phyloP scores from a whole-genome alignment of 1,140 invertebrate genomes.

The Lepidurus arcticus region DNA sequence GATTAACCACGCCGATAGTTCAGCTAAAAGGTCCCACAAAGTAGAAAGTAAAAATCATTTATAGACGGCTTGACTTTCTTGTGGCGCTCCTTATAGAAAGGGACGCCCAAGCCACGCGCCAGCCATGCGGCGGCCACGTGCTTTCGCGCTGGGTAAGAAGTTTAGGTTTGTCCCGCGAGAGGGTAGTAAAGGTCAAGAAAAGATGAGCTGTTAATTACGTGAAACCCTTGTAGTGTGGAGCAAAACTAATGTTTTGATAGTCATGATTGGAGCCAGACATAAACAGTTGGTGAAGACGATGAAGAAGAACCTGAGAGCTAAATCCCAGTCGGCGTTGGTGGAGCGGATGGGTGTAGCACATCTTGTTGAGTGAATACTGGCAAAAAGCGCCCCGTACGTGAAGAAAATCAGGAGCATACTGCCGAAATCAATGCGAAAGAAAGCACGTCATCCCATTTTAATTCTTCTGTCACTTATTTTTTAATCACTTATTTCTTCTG shows the following conservation, averaged over 20 bases:
- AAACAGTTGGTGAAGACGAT: constrained; percentile 66
- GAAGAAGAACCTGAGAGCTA: constrained; percentile 65
- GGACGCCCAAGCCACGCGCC: too few relatives aligned
- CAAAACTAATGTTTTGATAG: background rate
- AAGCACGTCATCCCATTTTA: too few relatives aligned
- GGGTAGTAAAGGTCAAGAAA: too few relatives aligned
- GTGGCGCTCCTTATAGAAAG: too few relatives aligned
- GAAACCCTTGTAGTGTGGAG: background rate
- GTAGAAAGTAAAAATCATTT: background rate
- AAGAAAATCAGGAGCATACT: constrained; percentile 58
- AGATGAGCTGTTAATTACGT: background rate
- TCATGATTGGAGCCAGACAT: constrained; percentile 59
- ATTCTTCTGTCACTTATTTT: too few relatives aligned
- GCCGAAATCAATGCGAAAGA: constrained; percentile 26
- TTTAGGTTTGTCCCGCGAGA: too few relatives aligned
- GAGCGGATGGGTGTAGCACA: constrained; percentile 51
- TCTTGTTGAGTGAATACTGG: constrained; percentile 57
- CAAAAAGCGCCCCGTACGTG: constrained; percentile 60
- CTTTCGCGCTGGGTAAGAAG: too few relatives aligned
- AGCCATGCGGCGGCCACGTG: too few relatives aligned
- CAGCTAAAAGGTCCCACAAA: constrained; percentile 46
- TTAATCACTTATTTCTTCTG: too few relatives aligned
- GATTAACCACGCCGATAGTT: constrained; percentile 66
- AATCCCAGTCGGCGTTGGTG: constrained; percentile 57
- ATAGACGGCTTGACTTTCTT: too few relatives aligned